Conservation (phyloP, 64 coral and sea anemone genomes). For the Montipora cactus region DNA sequence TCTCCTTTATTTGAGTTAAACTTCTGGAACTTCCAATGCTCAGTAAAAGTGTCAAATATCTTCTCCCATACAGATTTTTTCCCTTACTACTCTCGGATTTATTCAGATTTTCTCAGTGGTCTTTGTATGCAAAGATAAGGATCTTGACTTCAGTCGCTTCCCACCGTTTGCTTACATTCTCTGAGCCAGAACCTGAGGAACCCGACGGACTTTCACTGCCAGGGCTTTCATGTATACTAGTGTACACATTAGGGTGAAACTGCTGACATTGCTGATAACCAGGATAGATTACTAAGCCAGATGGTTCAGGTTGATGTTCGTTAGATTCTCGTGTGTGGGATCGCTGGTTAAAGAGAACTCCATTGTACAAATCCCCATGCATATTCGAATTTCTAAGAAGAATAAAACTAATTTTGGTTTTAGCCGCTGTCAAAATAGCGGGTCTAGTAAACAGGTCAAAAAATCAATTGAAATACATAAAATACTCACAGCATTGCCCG, state of each 20-base stretch:
- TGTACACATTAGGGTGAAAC: slow-evolving; percentile 23
- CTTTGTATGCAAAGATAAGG: slow-evolving; percentile 58
- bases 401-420: slow-evolving; percentile 62
- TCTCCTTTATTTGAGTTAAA: slow-evolving; percentile 68
- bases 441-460: slow-evolving; percentile 18
- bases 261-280: slow-evolving; percentile 57
- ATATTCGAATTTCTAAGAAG: slow-evolving; percentile 65
- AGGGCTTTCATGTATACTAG: slow-evolving; percentile 46
- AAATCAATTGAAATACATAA: slow-evolving; percentile 8
- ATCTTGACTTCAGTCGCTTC: slow-evolving; percentile 26
- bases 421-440: slow-evolving; percentile 34
- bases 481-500: slow-evolving; percentile 43
- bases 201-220: slow-evolving; percentile 17
- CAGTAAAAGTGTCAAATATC: slow-evolving; percentile 50
- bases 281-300: slow-evolving; percentile 47
- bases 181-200: slow-evolving; percentile 23
- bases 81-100: slow-evolving; percentile 55
- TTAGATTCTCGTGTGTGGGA: slow-evolving; percentile 16
- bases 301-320: slow-evolving; percentile 41
- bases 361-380: slow-evolving; percentile 48
- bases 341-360: slow-evolving; percentile 47
- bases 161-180: slow-evolving; percentile 38
- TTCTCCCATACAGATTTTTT: slow-evolving; percentile 37
- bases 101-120: slow-evolving; percentile 38
- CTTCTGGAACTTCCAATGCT: slow-evolving; percentile 20